Percentiles rank a stretch among this genome's conserved stretches.
Conservation (phyloP, 2,888 invertebrate species). For the Zeuzera pyrina region DNA sequence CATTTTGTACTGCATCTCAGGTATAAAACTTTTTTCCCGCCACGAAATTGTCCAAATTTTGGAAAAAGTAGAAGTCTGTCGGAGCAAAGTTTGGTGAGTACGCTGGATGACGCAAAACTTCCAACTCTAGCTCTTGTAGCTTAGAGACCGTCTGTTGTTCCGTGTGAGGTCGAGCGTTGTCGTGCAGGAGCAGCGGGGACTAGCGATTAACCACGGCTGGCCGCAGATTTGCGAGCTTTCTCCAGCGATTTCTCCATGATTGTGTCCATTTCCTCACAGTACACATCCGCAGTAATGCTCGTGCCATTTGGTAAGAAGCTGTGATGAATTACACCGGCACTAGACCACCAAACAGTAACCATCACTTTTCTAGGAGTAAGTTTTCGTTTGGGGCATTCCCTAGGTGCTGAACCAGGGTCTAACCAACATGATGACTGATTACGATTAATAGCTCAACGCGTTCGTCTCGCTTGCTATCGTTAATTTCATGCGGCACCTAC, state of each 20-base stretch:
- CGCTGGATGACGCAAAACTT: too few species aligned
- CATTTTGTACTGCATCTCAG: too few species aligned
- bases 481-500: too few species aligned
- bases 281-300: conserved; percentile 15
- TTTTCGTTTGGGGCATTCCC: conserved; percentile 12
- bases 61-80: conserved; percentile 3
- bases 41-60: conserved; percentile 3
- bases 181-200: conserved; percentile 6
- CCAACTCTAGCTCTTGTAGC: too few species aligned
- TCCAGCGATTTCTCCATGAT: conserved; percentile 17
- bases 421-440: conserved; percentile 7
- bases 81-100: conserved; percentile 5
- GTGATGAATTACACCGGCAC: conserved; percentile 17
- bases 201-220: conserved; percentile 13
- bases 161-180: conserved; percentile 9
- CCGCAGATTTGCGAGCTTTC: conserved; percentile 13
- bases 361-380: conserved; percentile 12
- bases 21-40: conserved; percentile 3
- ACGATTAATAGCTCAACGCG: conserved; percentile 5
- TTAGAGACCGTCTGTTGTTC: conserved; percentile 9
- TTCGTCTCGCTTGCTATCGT: conserved; percentile 1
- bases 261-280: conserved; percentile 12
- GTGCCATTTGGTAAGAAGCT: conserved; percentile 17
- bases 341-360: conserved; percentile 15
- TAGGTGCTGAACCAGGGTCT: conserved; percentile 6